Evolutionary conservation across 1,140 invertebrate species (phyloP), one percentile per base, ranked within the genome.

Genomic region (Babylonia areolata): DNA sequence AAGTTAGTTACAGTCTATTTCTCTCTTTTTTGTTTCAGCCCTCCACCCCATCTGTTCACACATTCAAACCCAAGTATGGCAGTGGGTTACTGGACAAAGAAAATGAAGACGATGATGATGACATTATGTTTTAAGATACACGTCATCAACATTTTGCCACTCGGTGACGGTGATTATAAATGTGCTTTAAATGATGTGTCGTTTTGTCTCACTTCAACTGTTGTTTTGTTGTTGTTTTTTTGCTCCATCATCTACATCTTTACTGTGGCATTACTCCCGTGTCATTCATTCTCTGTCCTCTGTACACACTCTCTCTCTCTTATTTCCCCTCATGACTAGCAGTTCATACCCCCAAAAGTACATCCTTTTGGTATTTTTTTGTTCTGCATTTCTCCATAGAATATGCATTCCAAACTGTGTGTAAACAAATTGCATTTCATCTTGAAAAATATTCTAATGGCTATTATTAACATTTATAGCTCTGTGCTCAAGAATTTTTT

Each of bases 81-180:
- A 73, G 35, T 17, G 39, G 51, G 1, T 23, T 58, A 20, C 33
- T 69, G 40, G 86, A 39, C 15, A 23, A 33, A 9, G 71, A 84
- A 51, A 73, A 84, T 64, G 81, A 54, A 3, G 81, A 77, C 58
- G 85, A 86, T 51, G 86, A 87, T 64, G 86, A 87, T 46, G 80
- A 84, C 73, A 77, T 87, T 58, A 75, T 64, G 39, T 77, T 77
- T 58, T 87, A 31, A 46, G 28, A 73, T 23, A 3, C 28, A 64
- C 78, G 9, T 51, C 28, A 28, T 54, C 37, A 39, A 12, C 20
- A 1, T 33, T 33, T n/a, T 54, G 51, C 6, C 54, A 23, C 33
- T 80, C 15, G 1, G 33, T 80, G 28, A 39, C 15, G 5, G 17
- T 80, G n/a, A 64, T 23, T 51, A 9, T 80, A n/a, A 12, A 33